phyloP scores from a whole-genome alignment of 2,888 invertebrate species.

The Nemoura dubitans region DNA sequence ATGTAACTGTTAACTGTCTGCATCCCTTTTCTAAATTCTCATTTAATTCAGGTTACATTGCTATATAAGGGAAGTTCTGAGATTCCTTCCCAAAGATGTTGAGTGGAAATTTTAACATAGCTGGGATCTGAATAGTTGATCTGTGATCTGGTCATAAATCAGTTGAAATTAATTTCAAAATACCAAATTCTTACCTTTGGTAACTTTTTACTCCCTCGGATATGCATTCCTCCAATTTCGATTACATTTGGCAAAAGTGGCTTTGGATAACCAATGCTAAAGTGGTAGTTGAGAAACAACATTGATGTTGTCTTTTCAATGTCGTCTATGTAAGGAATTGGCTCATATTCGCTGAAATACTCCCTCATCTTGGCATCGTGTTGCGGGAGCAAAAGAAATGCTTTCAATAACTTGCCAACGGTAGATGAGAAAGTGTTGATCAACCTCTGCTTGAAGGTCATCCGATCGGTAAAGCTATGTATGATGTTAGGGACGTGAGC shows the following conservation, averaged over 20 bases:
- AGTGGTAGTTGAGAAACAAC: slow-evolving; percentile 56
- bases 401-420: not conserved
- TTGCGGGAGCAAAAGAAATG: not conserved
- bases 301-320: slow-evolving; percentile 53
- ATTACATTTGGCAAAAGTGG: slow-evolving; percentile 58
- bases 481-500: slow-evolving; percentile 39
- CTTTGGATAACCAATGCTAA: slow-evolving; percentile 55
- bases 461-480: slow-evolving; percentile 25
- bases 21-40: too few relatives aligned
- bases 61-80: too few relatives aligned
- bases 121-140: too few relatives aligned
- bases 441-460: slow-evolving; percentile 44
- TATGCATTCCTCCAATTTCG: slow-evolving; percentile 58
- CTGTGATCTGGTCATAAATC: too few relatives aligned
- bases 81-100: too few relatives aligned
- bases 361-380: slow-evolving; percentile 41
- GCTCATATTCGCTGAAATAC: slow-evolving; percentile 42
- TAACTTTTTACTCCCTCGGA: slow-evolving; percentile 53
- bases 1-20: too few relatives aligned
- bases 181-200: slow-evolving; percentile 51
- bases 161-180: not conserved
- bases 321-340: slow-evolving; percentile 29
- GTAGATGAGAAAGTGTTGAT: slow-evolving; percentile 4
- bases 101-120: too few relatives aligned
- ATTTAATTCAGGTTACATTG: too few relatives aligned